Evolutionary conservation across 2,113 vertebrate genomes (phyloP).

Genomic region (Albula glossodonta): DNA sequence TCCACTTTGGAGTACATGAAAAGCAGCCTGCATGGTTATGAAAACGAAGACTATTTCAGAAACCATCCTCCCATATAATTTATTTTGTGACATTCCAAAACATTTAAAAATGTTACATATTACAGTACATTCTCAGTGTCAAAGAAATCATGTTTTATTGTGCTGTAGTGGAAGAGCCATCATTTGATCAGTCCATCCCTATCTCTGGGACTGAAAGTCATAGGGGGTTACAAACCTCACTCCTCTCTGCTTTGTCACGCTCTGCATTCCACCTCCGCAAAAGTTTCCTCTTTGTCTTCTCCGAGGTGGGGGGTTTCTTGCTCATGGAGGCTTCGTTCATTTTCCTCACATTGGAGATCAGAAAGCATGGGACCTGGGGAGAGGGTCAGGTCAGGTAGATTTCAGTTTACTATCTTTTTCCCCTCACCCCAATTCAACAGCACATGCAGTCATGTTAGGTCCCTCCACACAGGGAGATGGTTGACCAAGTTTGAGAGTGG

Average conservation of each 20-base stretch:
- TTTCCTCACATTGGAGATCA: constrained; percentile 88
- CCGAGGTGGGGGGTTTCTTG: constrained; percentile 74
- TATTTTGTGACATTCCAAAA: background rate
- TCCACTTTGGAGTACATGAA: background rate
- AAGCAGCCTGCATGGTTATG: background rate
- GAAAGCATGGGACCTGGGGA: constrained; percentile 84
- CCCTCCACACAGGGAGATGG: too few relatives aligned
- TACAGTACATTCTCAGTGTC: too few relatives aligned
- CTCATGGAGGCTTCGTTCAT: constrained; percentile 83
- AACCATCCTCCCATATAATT: background rate
- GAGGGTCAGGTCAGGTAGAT: background rate
- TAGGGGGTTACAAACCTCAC: constrained; percentile 65
- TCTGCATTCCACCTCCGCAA: constrained; percentile 79
- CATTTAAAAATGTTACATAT: background rate
- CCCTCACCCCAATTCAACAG: too few relatives aligned
- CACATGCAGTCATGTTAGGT: too few relatives aligned
- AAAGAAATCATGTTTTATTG: too few relatives aligned
- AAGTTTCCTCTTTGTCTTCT: constrained; percentile 74
- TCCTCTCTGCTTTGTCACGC: constrained; percentile 73
- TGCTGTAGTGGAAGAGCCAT: too few relatives aligned
- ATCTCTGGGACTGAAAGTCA: background rate
- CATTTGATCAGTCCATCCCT: too few relatives aligned
- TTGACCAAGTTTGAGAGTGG: background rate
- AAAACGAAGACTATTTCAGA: background rate
- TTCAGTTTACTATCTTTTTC: too few relatives aligned